Evolutionary conservation across 2,797 vertebrate species (phyloP), one percentile per base, ranked within the genome.

Genomic region (Rousettus madagascariensis): DNA sequence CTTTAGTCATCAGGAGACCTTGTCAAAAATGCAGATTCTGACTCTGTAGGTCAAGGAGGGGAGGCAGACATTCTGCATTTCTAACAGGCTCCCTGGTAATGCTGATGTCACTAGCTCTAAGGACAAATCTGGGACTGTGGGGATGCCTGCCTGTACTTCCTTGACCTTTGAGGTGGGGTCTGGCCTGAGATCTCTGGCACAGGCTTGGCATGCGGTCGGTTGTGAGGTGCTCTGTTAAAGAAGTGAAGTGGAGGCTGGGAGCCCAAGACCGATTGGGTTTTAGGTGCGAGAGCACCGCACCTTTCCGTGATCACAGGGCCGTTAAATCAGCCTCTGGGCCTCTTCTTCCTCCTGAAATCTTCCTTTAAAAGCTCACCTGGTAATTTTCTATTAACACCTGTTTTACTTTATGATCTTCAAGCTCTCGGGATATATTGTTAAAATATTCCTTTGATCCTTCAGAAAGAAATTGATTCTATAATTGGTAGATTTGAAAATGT

Each of bases 381-480:
- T 65, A n/a, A 75, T 91, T 90, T 90, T 90, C 80, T 15, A 6
- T 17, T n/a, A 8, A 26, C 65, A 38, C 11, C 20, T 86, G 1
- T 93, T 80, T 92, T 41, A 53, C 46, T 86, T 93, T 65, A 8
- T 43, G 30, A 78, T 90, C n/a, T 93, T 59, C 13, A 36, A 36
- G 84, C 57, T 90, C 51, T 43, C 55, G 53, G 83, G 59, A 80
- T 49, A 33, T 65, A 88, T 5, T 91, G 63, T 57, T 90, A 38
- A 57, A 93, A 49, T 92, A 12, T 78, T 90, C 80, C 28, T 80
- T 90, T 74, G 68, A 30, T 61, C 49, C 41, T 92, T 87, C n/a
- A 79, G 75, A 85, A 86, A 71, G 38, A 92, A 90, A 80, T 55
- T 30, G n/a, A 82, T 91, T 83, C 38, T 74, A 2, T 78, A 72